Conservation (phyloP, 2,113 vertebrate genomes). For the Felis chaus region DNA sequence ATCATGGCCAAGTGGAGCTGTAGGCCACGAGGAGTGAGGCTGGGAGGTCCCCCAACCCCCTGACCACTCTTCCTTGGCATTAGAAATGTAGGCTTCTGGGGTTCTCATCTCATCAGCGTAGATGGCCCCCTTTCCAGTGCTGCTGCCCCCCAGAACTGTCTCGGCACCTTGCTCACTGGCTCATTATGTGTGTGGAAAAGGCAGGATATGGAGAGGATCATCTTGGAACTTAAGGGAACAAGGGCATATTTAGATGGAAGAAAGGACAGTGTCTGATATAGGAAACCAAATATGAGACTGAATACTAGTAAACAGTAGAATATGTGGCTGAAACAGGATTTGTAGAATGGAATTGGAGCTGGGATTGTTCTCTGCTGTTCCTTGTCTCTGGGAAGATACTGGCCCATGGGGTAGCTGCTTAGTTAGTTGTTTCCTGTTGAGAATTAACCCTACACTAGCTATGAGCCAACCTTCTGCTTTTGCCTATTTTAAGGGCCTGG, state of each 20-base stretch:
- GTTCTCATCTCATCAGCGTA: neutral
- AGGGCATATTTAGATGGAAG: slow-evolving; percentile 15
- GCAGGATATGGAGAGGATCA: slow-evolving; percentile 3
- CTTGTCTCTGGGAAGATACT: neutral
- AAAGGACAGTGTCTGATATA: neutral
- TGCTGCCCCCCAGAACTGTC: neutral
- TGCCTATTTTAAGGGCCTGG: neutral
- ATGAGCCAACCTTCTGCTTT: slow-evolving; percentile 22
- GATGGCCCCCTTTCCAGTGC: neutral
- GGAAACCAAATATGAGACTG: neutral
- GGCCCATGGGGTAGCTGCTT: neutral
- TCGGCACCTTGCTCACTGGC: neutral
- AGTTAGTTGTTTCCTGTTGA: slow-evolving; percentile 35
- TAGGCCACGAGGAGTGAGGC: neutral
- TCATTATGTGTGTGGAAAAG: slow-evolving; percentile 4
- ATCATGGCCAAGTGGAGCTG: neutral
- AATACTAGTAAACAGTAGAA: neutral
- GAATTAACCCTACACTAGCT: neutral
- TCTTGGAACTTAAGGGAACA: neutral
- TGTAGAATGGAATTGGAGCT: slow-evolving; percentile 31
- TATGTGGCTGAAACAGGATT: slow-evolving; percentile 5
- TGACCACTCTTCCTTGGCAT: slow-evolving; percentile 16
- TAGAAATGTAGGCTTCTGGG: slow-evolving; percentile 24
- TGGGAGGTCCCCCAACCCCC: neutral
- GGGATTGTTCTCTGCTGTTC: neutral